A percentile compares a stretch with the other conserved stretches of the same genome.
Evolutionary conservation across 53 echinoderm and acorn worm species (phyloP).

Genomic region (Arbacia lixula): DNA sequence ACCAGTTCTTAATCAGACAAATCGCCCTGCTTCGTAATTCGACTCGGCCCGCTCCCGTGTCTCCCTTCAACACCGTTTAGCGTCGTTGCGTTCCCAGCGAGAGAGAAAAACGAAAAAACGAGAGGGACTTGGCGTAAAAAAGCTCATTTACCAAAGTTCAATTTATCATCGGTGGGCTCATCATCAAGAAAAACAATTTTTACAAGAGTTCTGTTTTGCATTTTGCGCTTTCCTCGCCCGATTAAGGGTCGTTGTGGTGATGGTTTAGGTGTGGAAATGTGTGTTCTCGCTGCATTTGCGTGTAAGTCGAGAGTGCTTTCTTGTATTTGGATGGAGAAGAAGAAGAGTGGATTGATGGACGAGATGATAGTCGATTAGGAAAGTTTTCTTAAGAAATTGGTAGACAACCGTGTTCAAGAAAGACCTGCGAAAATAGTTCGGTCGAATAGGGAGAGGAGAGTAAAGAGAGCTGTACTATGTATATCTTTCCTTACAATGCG

Average conservation of each 20-base stretch:
- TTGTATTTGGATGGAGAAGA: not conserved
- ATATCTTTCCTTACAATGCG: too few relatives aligned
- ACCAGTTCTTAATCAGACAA: conserved; percentile 37
- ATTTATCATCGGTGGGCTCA: conserved; percentile 45
- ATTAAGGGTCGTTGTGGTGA: not conserved
- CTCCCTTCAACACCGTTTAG: not conserved
- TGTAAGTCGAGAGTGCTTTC: not conserved
- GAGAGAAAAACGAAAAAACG: not conserved
- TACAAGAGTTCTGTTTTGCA: not conserved
- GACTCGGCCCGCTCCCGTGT: not conserved
- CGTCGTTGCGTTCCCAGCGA: not conserved
- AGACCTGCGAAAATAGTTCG: too few relatives aligned
- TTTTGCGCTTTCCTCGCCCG: not conserved
- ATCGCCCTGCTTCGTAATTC: conserved; percentile 36
- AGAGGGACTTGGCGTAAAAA: not conserved
- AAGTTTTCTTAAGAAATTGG: too few relatives aligned
- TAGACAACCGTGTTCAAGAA: too few relatives aligned
- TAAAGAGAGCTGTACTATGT: too few relatives aligned
- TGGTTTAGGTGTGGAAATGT: not conserved
- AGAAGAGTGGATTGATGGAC: conserved; percentile 4
- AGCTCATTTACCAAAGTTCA: conserved; percentile 36
- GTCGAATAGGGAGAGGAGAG: too few relatives aligned
- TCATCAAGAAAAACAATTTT: conserved; percentile 49
- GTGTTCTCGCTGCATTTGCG: not conserved
- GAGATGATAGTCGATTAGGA: not conserved